These are phyloP conservation scores for Elanoides forficatus DNA, from an alignment of 2,113 vertebrate species.

Conservation along the genomic window DNA sequence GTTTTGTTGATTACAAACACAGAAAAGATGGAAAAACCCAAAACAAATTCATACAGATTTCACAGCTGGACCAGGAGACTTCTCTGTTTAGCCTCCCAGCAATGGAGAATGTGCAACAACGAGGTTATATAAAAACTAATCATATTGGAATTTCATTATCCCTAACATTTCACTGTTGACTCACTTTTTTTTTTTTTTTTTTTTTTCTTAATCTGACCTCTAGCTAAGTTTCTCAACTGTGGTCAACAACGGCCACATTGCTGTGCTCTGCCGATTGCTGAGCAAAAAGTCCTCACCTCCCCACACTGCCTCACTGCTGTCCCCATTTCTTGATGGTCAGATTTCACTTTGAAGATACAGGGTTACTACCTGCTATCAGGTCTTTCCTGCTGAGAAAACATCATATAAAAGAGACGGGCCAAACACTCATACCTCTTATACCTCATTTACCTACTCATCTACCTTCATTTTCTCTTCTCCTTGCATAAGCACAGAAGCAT, in stretches of 20 bases:
- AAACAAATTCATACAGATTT: not conserved
- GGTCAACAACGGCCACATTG: not conserved
- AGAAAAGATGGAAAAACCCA: not conserved
- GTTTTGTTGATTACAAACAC: not conserved
- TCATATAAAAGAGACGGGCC: not conserved
- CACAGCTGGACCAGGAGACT: not conserved
- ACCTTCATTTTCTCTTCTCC: not conserved
- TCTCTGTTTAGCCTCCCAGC: not conserved
- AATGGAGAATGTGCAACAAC: not conserved
- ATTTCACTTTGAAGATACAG: not conserved
- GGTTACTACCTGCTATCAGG: not conserved
- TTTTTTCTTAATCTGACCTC: not conserved
- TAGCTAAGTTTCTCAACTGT: not conserved
- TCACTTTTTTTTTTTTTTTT: not conserved
- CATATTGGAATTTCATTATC: not conserved
- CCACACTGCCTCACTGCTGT: not conserved
- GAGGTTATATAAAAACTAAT: conserved; percentile 13
- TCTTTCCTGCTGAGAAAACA: not conserved
- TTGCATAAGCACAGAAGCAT: not conserved
- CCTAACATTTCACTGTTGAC: not conserved
- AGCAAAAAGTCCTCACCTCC: not conserved
- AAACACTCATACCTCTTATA: not conserved
- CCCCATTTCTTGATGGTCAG: not conserved
- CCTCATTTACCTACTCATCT: not conserved
- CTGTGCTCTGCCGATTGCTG: not conserved